Evolutionary conservation across 1,140 invertebrate genomes (phyloP).

Genomic region (Vanessa atalanta): DNA sequence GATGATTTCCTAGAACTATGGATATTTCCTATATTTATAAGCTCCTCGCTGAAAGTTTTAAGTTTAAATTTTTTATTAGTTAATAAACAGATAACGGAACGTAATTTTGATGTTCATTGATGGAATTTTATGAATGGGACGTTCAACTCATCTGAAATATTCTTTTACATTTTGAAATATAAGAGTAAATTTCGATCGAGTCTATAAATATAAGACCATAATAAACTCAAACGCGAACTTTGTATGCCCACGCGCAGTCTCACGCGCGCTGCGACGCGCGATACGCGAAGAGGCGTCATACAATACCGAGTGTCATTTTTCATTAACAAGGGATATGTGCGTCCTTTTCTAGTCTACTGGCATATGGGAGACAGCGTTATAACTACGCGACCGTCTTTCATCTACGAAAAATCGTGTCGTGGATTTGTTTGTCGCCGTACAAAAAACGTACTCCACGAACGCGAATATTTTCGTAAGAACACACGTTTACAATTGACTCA

Average conservation of each 20-base stretch:
- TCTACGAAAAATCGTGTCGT: slow-evolving; percentile 5
- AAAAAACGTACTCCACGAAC: slow-evolving; percentile 15
- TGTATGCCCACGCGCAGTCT: slow-evolving; percentile 55
- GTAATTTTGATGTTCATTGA: slow-evolving; percentile 15
- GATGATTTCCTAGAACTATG: too few species aligned
- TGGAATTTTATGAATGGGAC: slow-evolving; percentile 31
- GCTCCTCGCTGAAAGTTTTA: too few species aligned
- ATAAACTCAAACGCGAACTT: slow-evolving; percentile 53
- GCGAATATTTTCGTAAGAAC: slow-evolving; percentile 7
- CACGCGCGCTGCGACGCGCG: slow-evolving; percentile 50
- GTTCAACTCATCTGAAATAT: slow-evolving; percentile 37
- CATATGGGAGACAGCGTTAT: slow-evolving; percentile 29
- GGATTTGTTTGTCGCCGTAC: neutral
- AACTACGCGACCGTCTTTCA: slow-evolving; percentile 11
- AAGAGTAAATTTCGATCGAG: slow-evolving; percentile 51
- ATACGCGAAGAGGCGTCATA: slow-evolving; percentile 36
- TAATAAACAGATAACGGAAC: neutral
- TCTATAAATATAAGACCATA: slow-evolving; percentile 73
- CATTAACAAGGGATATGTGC: slow-evolving; percentile 20
- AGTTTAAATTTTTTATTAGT: neutral
- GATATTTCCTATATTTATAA: too few species aligned
- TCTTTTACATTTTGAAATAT: slow-evolving; percentile 38
- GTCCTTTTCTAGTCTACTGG: slow-evolving; percentile 38
- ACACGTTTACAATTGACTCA: slow-evolving; percentile 28
- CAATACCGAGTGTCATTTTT: slow-evolving; percentile 19